Evolutionary conservation across 2,797 vertebrate species (phyloP), one percentile per base, ranked within the genome.

Genomic region (Pterois miles): DNA sequence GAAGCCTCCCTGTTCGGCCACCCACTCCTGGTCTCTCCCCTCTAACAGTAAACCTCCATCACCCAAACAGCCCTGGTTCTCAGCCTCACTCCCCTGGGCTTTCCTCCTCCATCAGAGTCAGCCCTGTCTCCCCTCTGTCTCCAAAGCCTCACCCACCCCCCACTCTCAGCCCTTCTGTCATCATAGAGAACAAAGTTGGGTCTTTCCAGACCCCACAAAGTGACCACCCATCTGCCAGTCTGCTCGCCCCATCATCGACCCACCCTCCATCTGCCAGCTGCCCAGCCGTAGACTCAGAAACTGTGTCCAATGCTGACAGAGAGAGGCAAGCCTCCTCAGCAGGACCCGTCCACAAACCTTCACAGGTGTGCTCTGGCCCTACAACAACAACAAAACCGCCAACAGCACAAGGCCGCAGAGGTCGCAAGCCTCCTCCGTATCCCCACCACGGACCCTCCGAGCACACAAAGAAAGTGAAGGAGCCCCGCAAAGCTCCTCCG

Each of bases 371-470:
- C 48, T 5, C 20, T 2, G 18, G 62, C n/a, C 74, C 82, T 31
- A 64, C 57, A 36, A 25, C 65, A n/a, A 29, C 68, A 9, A 72
- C 76, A 9, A 89, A 83, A 43, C 59, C 78, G 23, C 62, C 63
- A 0, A 6, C 65, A 1, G 53, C 57, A 25, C 89, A 81, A 53
- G 78, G 86, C 57, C 83, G 87, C 53, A 86, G 82, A 75, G 92
- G 89, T 43, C 87, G 93, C 64, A 96, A 95, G 63, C 95, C 95
- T 38, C 95, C 95, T 5, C 95, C 95, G 2, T 96, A 96, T 79
- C 94, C 95, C 2, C 91, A 92, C 29, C 69, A 91, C 67, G 83
- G 76, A 65, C 77, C 83, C 48, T 76, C 75, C 2, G 91, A 91
- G 22, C 81, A 73, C 43, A 66, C 65, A 10, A 90, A 91, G 82